Percentiles rank a stretch among this genome's conserved stretches.
These are phyloP conservation scores for Neosilurus hyrtlii DNA, from an alignment of 2,797 vertebrate species.

Conservation along the genomic window DNA sequence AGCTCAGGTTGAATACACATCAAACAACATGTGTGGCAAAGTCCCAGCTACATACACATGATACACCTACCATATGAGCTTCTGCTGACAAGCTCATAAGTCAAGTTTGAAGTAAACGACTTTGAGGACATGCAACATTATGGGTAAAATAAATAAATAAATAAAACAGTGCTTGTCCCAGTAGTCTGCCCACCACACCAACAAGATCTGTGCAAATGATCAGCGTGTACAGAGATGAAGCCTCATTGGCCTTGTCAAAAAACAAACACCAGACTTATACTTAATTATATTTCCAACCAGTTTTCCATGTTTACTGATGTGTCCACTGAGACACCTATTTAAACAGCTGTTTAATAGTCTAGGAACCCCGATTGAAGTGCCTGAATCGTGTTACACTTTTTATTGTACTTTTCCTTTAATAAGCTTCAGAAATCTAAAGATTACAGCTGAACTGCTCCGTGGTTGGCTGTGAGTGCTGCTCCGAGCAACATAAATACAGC, in stretches of 20 bases:
- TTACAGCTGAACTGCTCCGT: neutral
- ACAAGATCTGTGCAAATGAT: constrained; percentile 20
- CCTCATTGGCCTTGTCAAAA: neutral
- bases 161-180: constrained; percentile 8
- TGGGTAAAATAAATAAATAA: neutral
- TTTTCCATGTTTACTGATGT: neutral
- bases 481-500: neutral
- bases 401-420: neutral
- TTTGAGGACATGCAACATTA: constrained; percentile 41
- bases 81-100: constrained; percentile 4
- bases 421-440: neutral
- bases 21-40: constrained; percentile 22
- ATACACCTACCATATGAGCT: constrained; percentile 26
- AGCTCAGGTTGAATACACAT: constrained; percentile 31
- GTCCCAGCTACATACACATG: neutral
- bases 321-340: neutral
- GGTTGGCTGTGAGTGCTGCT: no score
- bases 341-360: no score
- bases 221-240: constrained; percentile 1
- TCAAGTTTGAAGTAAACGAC: neutral
- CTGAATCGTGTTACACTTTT: neutral
- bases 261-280: neutral
- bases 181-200: neutral
- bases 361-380: neutral
- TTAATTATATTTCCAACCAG: neutral